Conservation (phyloP, 2,797 vertebrate genomes). For the Botia kubotai region DNA sequence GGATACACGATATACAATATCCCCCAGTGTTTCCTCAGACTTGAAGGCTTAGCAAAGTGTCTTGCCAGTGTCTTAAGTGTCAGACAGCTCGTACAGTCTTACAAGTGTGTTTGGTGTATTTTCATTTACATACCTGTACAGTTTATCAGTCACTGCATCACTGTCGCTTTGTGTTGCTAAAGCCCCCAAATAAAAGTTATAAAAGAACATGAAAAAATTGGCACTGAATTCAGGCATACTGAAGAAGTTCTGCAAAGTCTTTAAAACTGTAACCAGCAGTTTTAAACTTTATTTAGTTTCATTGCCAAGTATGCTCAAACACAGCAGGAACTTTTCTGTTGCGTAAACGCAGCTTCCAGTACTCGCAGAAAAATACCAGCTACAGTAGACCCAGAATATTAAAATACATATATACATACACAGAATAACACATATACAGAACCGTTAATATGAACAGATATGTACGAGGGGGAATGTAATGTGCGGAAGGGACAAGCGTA, state of each 20-base stretch:
- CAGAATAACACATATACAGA: background rate
- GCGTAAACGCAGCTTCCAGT: background rate
- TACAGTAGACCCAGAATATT: background rate
- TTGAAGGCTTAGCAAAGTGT: background rate
- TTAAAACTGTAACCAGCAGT: background rate
- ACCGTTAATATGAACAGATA: background rate
- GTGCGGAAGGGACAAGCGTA: background rate
- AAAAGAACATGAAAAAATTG: background rate
- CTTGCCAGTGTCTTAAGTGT: too few relatives aligned
- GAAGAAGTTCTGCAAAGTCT: background rate
- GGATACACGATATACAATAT: background rate
- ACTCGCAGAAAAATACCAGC: background rate
- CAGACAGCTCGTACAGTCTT: too few relatives aligned
- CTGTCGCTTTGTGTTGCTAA: background rate
- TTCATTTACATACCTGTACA: background rate
- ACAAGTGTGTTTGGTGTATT: background rate
- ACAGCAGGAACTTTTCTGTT: background rate
- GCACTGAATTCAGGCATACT: background rate
- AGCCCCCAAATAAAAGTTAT: background rate
- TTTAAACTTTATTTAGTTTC: background rate
- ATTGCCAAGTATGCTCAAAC: background rate
- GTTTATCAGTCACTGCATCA: background rate
- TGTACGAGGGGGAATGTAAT: background rate
- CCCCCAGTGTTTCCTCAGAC: background rate
- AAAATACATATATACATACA: background rate